Percentiles rank a stretch among this genome's conserved stretches.
Evolutionary conservation across 2,888 invertebrate species (phyloP).

Genomic region (Eristalis tenax): DNA sequence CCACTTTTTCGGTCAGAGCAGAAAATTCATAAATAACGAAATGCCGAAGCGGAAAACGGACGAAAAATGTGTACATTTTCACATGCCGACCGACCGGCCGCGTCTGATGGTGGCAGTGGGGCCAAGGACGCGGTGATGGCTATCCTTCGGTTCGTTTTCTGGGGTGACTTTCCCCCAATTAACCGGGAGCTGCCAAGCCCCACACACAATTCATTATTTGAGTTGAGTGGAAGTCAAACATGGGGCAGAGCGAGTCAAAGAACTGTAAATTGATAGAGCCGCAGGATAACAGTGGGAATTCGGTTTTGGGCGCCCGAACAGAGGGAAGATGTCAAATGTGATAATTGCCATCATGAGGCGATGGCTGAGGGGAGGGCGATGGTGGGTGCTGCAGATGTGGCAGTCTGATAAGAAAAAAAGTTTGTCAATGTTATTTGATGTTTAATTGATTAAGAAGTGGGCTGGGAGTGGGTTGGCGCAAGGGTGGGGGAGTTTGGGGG

Average conservation of each 20-base stretch:
- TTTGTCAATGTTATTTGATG: neutral
- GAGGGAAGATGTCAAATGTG: neutral
- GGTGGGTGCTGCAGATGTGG: neutral
- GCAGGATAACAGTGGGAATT: conserved; percentile 23
- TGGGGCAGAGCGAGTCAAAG: neutral
- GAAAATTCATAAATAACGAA: conserved; percentile 4
- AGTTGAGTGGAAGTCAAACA: conserved; percentile 35
- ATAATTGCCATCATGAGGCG: conserved; percentile 11
- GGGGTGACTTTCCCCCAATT: conserved; percentile 17
- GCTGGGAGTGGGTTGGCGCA: neutral
- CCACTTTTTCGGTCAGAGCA: neutral
- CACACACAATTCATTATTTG: conserved; percentile 28
- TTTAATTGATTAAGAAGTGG: neutral
- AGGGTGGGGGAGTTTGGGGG: neutral
- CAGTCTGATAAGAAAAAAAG: neutral
- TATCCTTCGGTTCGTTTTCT: neutral
- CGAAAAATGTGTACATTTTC: neutral
- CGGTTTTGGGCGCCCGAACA: neutral
- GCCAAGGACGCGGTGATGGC: neutral
- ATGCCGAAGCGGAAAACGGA: neutral
- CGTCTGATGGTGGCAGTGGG: neutral
- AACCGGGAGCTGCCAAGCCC: neutral
- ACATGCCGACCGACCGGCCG: neutral
- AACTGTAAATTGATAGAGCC: conserved; percentile 34
- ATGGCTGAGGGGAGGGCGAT: neutral